A percentile compares a stretch with the other conserved stretches of the same genome.
Evolutionary conservation across 1,140 invertebrate species (phyloP).

Genomic region (Drosophila virilis): DNA sequence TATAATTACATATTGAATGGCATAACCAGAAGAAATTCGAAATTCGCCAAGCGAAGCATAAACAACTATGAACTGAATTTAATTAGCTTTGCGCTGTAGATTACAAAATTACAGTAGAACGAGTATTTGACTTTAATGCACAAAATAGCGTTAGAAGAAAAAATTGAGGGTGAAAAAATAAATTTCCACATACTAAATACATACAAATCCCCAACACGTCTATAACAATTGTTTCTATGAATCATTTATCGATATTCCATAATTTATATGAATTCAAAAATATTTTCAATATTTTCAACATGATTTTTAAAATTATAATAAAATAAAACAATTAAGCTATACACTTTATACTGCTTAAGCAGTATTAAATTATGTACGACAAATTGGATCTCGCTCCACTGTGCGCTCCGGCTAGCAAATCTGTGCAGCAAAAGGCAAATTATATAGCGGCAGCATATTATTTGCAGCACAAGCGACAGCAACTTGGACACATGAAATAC

Average conservation of each 20-base stretch:
- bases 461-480: slow-evolving; percentile 56
- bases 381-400: slow-evolving; percentile 1
- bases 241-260: too few species aligned
- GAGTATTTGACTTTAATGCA: not conserved
- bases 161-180: not conserved
- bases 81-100: slow-evolving; percentile 58
- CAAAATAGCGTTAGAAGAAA: not conserved
- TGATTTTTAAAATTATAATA: too few species aligned
- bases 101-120: slow-evolving; percentile 51
- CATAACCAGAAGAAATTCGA: slow-evolving; percentile 54
- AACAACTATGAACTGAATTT: slow-evolving; percentile 67
- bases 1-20: slow-evolving; percentile 72
- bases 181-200: too few species aligned
- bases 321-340: too few species aligned
- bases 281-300: too few species aligned
- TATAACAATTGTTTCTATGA: too few species aligned
- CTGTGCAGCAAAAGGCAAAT: slow-evolving; percentile 67
- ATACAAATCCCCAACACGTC: too few species aligned
- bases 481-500: slow-evolving; percentile 55
- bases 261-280: too few species aligned
- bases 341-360: too few species aligned
- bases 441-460: slow-evolving; percentile 64
- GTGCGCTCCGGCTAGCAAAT: slow-evolving; percentile 45
- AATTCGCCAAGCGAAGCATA: slow-evolving; percentile 49
- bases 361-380: not conserved